Conservation (phyloP, 2,113 vertebrate genomes). For the Hemibates koningsi region DNA sequence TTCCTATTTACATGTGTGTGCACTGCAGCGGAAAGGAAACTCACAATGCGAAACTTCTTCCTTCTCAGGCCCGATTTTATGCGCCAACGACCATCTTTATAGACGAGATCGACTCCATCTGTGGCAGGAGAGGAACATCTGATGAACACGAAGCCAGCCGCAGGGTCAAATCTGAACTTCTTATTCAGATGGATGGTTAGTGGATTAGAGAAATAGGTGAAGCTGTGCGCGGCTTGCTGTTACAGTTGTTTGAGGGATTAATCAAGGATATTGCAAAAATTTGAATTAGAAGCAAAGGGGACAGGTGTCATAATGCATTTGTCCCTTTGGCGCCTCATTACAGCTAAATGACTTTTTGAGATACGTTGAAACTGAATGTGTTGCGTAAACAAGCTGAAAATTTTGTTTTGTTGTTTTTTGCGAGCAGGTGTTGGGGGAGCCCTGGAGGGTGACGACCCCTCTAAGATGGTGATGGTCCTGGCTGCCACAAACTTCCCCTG, state of each 20-base stretch:
- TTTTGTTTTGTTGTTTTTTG: neutral
- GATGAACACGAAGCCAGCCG: slow-evolving; percentile 96
- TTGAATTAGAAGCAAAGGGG: neutral
- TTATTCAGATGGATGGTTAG: slow-evolving; percentile 97
- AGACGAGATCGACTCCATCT: slow-evolving; percentile 97
- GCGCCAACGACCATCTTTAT: slow-evolving; percentile 98
- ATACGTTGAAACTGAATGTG: neutral
- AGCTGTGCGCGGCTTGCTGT: neutral
- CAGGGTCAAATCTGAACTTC: slow-evolving; percentile 92
- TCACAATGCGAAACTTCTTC: neutral
- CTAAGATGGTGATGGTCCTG: slow-evolving; percentile 98
- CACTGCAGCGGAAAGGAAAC: neutral
- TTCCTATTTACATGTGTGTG: neutral
- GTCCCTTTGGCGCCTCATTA: neutral
- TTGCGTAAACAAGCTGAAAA: neutral
- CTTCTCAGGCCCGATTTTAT: slow-evolving; percentile 88
- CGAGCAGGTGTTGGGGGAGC: slow-evolving; percentile 84
- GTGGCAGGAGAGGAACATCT: slow-evolving; percentile 90
- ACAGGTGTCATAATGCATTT: neutral
- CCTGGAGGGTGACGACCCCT: slow-evolving; percentile 91
- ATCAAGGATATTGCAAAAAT: neutral
- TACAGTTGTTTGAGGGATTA: neutral
- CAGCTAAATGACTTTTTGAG: neutral
- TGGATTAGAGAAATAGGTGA: neutral
- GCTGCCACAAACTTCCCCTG: slow-evolving; percentile 99